phyloP scores from a whole-genome alignment of 2,113 vertebrate genomes.

The Axis porcinus region DNA sequence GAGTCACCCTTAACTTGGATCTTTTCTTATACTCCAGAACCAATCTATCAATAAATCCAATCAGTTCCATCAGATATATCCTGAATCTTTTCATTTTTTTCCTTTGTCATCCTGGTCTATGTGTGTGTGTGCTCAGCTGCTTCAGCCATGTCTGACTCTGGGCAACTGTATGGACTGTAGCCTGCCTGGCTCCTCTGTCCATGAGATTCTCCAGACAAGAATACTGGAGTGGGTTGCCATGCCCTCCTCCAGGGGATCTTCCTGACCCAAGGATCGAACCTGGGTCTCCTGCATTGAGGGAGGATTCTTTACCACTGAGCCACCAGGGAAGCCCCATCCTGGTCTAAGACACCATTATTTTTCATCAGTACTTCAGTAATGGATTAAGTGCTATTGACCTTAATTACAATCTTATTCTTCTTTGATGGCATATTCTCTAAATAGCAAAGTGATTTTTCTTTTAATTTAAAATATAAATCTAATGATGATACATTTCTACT shows the following conservation, averaged over 20 bases:
- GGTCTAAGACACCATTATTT: background rate
- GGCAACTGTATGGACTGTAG: background rate
- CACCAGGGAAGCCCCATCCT: background rate
- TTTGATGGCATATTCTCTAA: background rate
- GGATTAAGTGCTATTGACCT: background rate
- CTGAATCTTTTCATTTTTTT: background rate
- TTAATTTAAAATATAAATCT: conserved; percentile 1
- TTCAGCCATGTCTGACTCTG: background rate
- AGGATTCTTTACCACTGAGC: background rate
- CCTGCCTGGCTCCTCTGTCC: background rate
- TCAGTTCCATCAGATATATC: background rate
- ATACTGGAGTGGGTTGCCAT: background rate
- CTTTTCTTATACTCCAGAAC: conserved; percentile 10
- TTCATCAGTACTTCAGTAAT: background rate
- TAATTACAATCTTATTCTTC: background rate
- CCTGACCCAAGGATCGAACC: background rate
- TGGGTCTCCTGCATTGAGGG: background rate
- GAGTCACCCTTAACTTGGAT: background rate
- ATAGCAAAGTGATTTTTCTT: background rate
- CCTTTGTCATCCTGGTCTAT: background rate
- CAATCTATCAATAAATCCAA: background rate
- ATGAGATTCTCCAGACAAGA: background rate
- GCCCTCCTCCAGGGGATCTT: background rate
- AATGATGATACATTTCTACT: background rate
- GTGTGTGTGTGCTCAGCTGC: background rate